Base-by-base conservation (phyloP, 1,140 invertebrate species). In the Drosophila melanica region DNA sequence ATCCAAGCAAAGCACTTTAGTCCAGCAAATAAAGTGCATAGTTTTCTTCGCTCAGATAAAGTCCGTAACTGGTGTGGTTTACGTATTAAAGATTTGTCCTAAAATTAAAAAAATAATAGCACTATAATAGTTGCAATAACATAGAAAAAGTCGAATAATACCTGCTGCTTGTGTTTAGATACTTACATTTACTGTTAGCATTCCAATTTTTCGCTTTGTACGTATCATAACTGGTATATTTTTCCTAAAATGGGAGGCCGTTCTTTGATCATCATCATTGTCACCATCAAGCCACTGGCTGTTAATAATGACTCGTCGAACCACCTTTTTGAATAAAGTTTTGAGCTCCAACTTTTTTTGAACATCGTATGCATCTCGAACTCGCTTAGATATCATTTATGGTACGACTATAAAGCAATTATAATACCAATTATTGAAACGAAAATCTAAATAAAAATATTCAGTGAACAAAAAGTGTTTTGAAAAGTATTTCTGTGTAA, bases 61-160 rank as follows among this genome's bases (percentile, higher is more conserved):
- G 77, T 70, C 1, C 81, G 73, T 9, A 20, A 12, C 0, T 4
- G 1, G 3, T 69, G 77, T 10, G 73, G 63, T 23, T 50, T 84
- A 1, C 81, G 64, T 23, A 84, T 69, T 16, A 80, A 8, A 0
- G 73, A 20, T 47, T 77, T 84, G 2, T 84, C 81, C 81, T 84
- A 23, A 4, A 27, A 16, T 27, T 39, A 0, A 3, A 65, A 35
- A 16, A 41, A 9, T 4, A 23, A 23, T 2, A 23, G 4, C 23
- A 23, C 2, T 23, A 23, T 23, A 2, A 23, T 23, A 23, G 2
- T 2, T 23, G 4, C 23, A 23, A 23, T 4, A 2, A 23, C 23
- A 23, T 23, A 23, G 23, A 4, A 23, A 23, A 23, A 4, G 23
- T 23, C 30, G 30, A 33, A 33, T 8, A 33, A 7, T 33, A 33